Conservation (phyloP, 2,113 vertebrate genomes). For the Cygnus buccinator region DNA sequence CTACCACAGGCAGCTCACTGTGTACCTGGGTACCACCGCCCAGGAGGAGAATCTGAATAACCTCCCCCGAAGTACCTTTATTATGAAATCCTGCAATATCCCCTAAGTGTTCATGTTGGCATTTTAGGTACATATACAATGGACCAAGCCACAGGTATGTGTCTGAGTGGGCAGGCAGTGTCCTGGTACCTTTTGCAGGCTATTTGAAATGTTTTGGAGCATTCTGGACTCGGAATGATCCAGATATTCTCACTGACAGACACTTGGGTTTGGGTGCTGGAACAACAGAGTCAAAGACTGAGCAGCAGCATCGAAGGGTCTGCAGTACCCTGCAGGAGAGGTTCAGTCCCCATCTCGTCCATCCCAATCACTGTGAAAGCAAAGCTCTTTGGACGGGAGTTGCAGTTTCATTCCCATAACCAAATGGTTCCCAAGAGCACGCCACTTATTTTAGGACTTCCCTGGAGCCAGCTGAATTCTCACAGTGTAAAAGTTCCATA, state of each 20-base stretch:
- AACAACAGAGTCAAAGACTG: not conserved
- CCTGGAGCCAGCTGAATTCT: not conserved
- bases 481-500: not conserved
- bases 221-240: not conserved
- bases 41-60: not conserved
- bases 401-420: not conserved
- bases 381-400: not conserved
- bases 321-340: not conserved
- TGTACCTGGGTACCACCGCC: too few relatives aligned
- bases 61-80: not conserved
- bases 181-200: not conserved
- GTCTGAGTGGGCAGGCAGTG: too few relatives aligned
- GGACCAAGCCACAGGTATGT: not conserved
- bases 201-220: not conserved
- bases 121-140: not conserved
- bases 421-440: not conserved
- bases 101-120: not conserved
- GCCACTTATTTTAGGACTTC: not conserved
- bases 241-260: not conserved
- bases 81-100: not conserved
- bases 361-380: not conserved
- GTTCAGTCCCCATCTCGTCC: rapidly evolving
- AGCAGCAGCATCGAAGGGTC: not conserved
- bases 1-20: not conserved
- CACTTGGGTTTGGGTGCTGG: not conserved